phyloP scores from a whole-genome alignment of 2,113 vertebrate genomes.

The Lepisosteus oculatus region DNA sequence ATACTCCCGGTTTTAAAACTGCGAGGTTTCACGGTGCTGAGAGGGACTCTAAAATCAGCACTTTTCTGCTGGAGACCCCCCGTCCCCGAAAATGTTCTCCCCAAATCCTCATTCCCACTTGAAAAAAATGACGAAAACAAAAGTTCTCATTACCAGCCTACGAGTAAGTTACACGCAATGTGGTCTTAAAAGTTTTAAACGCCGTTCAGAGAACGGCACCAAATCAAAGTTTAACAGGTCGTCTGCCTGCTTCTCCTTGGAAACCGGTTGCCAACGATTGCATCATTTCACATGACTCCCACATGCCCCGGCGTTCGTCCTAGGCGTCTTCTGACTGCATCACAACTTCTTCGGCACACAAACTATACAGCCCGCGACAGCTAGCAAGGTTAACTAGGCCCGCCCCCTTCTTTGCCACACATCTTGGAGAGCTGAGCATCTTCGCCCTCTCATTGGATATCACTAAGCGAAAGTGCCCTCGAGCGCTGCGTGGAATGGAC shows the following conservation, averaged over 20 bases:
- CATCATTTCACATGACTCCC: slow-evolving; percentile 84
- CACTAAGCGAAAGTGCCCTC: slow-evolving; percentile 64
- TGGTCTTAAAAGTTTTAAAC: no score
- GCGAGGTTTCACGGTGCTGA: no score
- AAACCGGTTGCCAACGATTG: slow-evolving; percentile 80
- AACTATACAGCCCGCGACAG: slow-evolving; percentile 56
- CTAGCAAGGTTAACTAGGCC: slow-evolving; percentile 18
- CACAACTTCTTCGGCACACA: slow-evolving; percentile 67
- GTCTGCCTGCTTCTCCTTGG: slow-evolving; percentile 44
- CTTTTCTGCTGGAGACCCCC: no score
- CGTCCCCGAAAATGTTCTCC: no score
- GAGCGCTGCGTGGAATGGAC: slow-evolving; percentile 37
- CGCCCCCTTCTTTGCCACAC: slow-evolving; percentile 3
- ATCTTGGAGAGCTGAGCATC: neutral
- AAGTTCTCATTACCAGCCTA: no score
- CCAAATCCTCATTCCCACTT: no score
- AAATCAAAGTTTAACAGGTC: no score
- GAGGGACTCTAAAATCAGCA: no score
- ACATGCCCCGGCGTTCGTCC: slow-evolving; percentile 78
- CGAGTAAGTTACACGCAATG: no score
- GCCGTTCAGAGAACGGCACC: no score
- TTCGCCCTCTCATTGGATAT: slow-evolving; percentile 57
- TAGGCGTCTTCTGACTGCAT: slow-evolving; percentile 79
- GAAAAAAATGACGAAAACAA: no score
- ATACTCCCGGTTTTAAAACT: no score